A percentile compares a stretch with the other conserved stretches of the same genome.
Conservation (phyloP, 2,797 vertebrate species). For the Rhincodon typus region DNA sequence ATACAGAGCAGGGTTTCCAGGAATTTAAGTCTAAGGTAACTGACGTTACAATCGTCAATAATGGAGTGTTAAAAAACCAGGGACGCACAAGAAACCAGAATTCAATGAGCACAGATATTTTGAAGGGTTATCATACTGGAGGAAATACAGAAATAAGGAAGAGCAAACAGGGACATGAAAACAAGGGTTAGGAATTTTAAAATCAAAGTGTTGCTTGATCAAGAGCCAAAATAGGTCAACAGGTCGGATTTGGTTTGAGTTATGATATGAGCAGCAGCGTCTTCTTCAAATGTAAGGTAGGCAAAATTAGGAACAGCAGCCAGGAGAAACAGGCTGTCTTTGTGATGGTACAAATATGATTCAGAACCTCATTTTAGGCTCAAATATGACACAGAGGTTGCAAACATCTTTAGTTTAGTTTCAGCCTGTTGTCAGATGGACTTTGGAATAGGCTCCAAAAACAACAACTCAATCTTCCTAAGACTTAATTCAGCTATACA, state of each 20-base stretch:
- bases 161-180: not conserved
- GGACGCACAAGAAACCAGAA: not conserved
- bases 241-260: not conserved
- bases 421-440: not conserved
- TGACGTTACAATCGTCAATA: too few relatives aligned
- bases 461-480: not conserved
- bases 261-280: not conserved
- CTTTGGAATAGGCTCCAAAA: not conserved
- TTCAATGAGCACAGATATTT: not conserved
- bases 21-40: not conserved
- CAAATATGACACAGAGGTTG: not conserved
- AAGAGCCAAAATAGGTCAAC: too few relatives aligned
- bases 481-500: not conserved
- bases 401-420: not conserved
- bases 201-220: too few relatives aligned
- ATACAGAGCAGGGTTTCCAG: not conserved
- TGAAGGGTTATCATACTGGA: not conserved
- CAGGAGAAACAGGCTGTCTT: not conserved
- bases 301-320: not conserved
- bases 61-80: not conserved
- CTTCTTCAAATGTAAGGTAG: not conserved
- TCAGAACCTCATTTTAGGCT: not conserved
- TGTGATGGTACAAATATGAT: not conserved
- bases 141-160: not conserved
- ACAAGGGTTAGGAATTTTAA: not conserved